Evolutionary conservation across 2,888 invertebrate species (phyloP).

Genomic region (Congeria kusceri): DNA sequence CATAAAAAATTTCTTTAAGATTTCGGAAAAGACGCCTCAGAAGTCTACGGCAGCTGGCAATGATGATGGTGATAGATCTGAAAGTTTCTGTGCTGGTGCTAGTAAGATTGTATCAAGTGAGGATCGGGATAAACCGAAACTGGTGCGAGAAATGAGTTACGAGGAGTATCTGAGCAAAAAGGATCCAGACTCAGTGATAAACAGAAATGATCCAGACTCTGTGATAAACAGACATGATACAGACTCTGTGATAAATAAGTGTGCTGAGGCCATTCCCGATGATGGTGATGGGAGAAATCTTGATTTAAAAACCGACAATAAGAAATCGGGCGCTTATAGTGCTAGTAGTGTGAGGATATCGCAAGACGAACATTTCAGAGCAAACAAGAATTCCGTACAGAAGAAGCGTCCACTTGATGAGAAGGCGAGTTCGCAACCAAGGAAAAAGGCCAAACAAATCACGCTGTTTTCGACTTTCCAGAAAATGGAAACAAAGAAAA

Average conservation of each 20-base stretch:
- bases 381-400: neutral
- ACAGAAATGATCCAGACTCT: neutral
- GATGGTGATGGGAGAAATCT: neutral
- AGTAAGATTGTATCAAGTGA: neutral
- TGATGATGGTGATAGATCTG: neutral
- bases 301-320: neutral
- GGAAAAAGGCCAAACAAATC: constrained; percentile 71
- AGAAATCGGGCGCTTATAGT: too few relatives aligned
- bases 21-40: constrained; percentile 15
- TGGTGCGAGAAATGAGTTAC: constrained; percentile 47
- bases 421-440: constrained; percentile 33
- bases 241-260: neutral
- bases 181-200: constrained; percentile 10
- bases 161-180: constrained; percentile 37
- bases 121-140: neutral
- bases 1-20: constrained; percentile 81
- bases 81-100: neutral
- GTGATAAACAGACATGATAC: neutral
- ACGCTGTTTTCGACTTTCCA: constrained; percentile 74
- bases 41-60: neutral
- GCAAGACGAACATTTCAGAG: neutral
- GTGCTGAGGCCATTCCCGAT: too few relatives aligned
- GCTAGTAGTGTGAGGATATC: too few relatives aligned
- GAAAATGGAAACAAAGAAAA: constrained; percentile 63
- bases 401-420: constrained; percentile 51